Evolutionary conservation across 2,888 invertebrate genomes (phyloP).

Genomic region (Drosophila setosimentum): DNA sequence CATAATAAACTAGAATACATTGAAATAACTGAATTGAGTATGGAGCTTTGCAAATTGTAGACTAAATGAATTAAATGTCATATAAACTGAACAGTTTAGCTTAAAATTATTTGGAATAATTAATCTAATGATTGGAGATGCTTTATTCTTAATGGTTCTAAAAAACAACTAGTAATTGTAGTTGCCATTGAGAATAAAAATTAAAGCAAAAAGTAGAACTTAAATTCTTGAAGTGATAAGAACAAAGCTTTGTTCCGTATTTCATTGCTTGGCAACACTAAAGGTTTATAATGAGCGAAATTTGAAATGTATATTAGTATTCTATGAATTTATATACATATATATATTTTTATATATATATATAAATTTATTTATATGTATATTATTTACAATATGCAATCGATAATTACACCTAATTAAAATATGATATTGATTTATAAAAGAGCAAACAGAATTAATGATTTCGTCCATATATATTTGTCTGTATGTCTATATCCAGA

Average conservation of each 20-base stretch:
- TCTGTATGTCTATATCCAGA: background rate
- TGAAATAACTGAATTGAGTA: background rate
- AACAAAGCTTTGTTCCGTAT: conserved; percentile 13
- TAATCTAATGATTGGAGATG: background rate
- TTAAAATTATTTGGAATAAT: background rate
- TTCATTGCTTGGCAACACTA: conserved; percentile 4
- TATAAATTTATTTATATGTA: background rate
- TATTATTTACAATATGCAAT: background rate
- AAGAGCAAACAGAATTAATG: background rate
- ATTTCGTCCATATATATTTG: background rate
- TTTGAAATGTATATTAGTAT: background rate
- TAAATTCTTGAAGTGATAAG: conserved; percentile 21
- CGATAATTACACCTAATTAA: background rate
- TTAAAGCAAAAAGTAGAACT: conserved; percentile 2
- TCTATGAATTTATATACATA: background rate
- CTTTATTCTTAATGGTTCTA: background rate
- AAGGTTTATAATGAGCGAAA: background rate
- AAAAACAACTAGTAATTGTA: background rate
- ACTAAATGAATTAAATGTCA: background rate
- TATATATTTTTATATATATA: background rate
- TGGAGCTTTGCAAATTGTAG: background rate
- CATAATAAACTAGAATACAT: background rate
- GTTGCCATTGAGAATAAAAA: background rate
- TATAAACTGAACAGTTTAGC: background rate
- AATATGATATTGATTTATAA: background rate